Percentiles rank a stretch among this genome's conserved stretches.
Conservation (phyloP, 2,113 vertebrate species). For the Edolisoma coerulescens region DNA sequence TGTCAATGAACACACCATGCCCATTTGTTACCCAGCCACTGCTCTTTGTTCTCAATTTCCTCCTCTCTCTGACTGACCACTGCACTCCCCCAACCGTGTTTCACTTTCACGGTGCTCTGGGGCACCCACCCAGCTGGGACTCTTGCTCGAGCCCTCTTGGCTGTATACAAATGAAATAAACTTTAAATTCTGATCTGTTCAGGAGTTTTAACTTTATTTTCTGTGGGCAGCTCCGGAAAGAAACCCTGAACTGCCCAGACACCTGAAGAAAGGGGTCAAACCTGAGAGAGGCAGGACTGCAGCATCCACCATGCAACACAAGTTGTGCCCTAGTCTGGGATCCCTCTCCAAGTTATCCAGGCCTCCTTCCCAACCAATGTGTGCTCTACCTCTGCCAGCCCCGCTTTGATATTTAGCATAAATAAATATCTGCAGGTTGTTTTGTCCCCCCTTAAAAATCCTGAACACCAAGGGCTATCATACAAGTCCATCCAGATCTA, state of each 20-base stretch:
- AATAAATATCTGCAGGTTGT: not conserved
- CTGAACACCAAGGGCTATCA: not conserved
- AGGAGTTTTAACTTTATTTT: not conserved
- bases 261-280: not conserved
- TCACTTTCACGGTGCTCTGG: fast-evolving
- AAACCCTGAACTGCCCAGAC: not conserved
- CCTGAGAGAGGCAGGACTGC: not conserved
- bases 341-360: not conserved
- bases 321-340: not conserved
- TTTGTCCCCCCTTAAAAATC: not conserved
- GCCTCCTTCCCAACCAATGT: not conserved
- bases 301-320: not conserved
- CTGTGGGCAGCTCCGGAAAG: not conserved
- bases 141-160: not conserved
- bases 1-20: not conserved
- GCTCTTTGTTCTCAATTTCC: not conserved
- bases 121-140: not conserved
- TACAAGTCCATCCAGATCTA: not conserved
- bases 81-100: not conserved
- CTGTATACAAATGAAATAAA: not conserved
- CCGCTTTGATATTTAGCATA: not conserved
- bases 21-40: not conserved
- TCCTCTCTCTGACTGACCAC: not conserved
- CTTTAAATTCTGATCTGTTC: not conserved
- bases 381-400: not conserved